Conservation (phyloP, 2,797 vertebrate genomes). For the Acrocephalus scirpaceus region DNA sequence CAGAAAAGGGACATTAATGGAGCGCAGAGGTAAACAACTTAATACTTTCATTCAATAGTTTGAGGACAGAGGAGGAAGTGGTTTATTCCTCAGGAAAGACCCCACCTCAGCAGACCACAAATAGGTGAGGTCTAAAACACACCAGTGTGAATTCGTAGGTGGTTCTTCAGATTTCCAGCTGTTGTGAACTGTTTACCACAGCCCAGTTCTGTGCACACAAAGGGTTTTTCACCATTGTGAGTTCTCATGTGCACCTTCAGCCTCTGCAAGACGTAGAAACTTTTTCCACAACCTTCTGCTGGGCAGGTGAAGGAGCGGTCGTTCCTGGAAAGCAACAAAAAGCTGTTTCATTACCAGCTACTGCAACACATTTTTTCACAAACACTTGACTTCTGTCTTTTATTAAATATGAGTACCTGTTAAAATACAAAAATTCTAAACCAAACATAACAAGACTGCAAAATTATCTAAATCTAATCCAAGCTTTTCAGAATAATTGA, state of each 20-base stretch:
- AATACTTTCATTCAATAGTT: background rate
- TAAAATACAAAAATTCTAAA: background rate
- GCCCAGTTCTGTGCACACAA: conserved; percentile 90
- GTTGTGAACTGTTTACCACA: conserved; percentile 98
- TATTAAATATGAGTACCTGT: background rate
- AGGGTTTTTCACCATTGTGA: conserved; percentile 97
- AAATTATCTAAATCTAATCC: background rate
- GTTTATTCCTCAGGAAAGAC: conserved; percentile 17
- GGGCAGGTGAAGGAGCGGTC: conserved; percentile 94
- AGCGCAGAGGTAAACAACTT: background rate
- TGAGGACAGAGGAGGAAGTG: background rate
- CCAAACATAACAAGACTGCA: background rate
- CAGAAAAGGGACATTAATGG: background rate
- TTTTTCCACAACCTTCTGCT: conserved; percentile 96
- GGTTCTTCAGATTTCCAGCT: conserved; percentile 98
- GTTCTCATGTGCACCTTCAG: conserved; percentile 99
- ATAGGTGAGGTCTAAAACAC: conserved; percentile 57
- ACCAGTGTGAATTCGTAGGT: conserved; percentile 95
- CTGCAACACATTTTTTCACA: background rate
- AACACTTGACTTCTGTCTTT: background rate
- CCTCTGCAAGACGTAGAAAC: conserved; percentile 96
- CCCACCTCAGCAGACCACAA: conserved; percentile 35
- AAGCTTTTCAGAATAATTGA: background rate
- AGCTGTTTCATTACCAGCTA: background rate
- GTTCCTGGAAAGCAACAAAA: conserved; percentile 81